Base-by-base conservation (phyloP, 1,140 invertebrate species). In the Trichogramma pretiosum region DNA sequence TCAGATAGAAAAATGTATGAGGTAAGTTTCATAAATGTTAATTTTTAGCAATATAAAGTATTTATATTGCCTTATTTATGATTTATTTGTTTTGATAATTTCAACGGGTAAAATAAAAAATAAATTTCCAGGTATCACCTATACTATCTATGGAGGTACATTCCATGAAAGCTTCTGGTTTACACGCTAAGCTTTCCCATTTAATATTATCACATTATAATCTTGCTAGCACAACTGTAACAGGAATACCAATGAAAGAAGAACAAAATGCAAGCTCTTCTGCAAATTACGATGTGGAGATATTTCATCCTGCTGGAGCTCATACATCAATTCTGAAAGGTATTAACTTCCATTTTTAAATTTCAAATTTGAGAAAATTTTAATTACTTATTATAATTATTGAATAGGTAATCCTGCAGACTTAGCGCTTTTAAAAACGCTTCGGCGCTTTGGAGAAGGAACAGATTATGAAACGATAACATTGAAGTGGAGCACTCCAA, bases 241-340 rank as follows among this genome's bases (percentile, higher is more conserved):
- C 93, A 19, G 93, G 93, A 22, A 98, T 98, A 60, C 94, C 93
- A 4, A 98, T 98, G 94, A 98, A 98, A 75, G 94, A 98, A 73
- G 94, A 98, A 72, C 93, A 97, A 74, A 98, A 97, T 72, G 92
- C 94, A 1, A 93, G 87, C 67, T 95, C 92, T 0, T 97, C 93
- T 38, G 91, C 93, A 1, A 98, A 98, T 73, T 98, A 98, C 65
- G 93, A 98, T 66, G 94, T 98, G 0, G 93, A 97, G 68, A 86
- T 98, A 34, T 84, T 94, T 54, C 93, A 98, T 67, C 81, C 87
- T 0, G 79, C 80, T 2, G 78, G 81, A 13, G 89, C 91, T 0
- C 93, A 96, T 65, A 76, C 80, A 0, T 81, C 87, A 0, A 78
- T 93, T 22, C 69, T 89, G 33, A 77, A 80, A 76, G 76, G 79